Conservation (phyloP, 1,140 invertebrate genomes). For the Copidosoma floridanum region DNA sequence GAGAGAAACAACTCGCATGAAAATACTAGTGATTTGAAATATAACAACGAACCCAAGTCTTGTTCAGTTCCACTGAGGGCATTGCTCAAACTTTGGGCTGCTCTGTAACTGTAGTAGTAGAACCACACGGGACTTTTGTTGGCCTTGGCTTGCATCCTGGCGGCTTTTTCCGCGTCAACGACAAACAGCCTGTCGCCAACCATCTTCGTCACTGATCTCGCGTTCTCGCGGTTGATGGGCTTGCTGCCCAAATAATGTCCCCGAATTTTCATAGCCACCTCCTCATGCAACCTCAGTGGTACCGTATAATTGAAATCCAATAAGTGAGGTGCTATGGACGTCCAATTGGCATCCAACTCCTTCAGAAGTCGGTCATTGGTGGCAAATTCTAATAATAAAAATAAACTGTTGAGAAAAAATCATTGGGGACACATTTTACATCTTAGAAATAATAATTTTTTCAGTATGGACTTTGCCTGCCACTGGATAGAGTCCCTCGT, state of each 20-base stretch:
- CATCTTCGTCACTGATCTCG: conserved; percentile 47
- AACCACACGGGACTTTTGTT: conserved; percentile 59
- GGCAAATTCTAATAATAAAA: conserved; percentile 51
- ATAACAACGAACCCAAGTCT: conserved; percentile 53
- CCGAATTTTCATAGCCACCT: conserved; percentile 55
- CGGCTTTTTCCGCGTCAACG: conserved; percentile 55
- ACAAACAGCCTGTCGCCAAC: conserved; percentile 60
- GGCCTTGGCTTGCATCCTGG: conserved; percentile 53
- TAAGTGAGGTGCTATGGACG: conserved; percentile 55
- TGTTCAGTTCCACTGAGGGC: conserved; percentile 46
- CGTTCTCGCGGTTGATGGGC: conserved; percentile 38
- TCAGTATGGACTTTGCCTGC: conserved; percentile 48
- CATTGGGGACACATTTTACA: not conserved
- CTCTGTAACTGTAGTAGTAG: conserved; percentile 60
- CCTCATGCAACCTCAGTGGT: conserved; percentile 42
- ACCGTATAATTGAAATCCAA: conserved; percentile 62
- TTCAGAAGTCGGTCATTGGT: conserved; percentile 43
- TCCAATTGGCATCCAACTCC: conserved; percentile 58
- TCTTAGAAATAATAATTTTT: too few relatives aligned
- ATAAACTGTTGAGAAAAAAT: not conserved
- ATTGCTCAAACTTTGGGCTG: conserved; percentile 51
- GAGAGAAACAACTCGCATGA: not conserved
- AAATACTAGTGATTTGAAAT: not conserved
- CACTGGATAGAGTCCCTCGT: conserved; percentile 59
- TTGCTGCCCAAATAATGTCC: conserved; percentile 55